Evolutionary conservation across 2,888 invertebrate genomes (phyloP), one percentile per base, ranked within the genome.

Genomic region (Campaea margaritaria): DNA sequence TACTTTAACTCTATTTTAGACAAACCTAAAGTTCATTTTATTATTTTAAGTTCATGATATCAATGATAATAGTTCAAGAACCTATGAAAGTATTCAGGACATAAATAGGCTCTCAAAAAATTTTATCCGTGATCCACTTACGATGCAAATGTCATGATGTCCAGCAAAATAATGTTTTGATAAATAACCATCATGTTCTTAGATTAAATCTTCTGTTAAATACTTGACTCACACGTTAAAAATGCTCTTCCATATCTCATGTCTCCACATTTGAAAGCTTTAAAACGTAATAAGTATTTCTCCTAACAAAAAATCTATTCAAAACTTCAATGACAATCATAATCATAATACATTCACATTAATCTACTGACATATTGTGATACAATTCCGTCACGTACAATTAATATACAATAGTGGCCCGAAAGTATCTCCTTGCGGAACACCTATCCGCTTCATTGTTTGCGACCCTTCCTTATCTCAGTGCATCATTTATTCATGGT

Each of bases 401-500:
- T 91, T 88, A 87, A 86, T 83, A 81, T 80, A 76, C 81, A 76
- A 65, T 53, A 83, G 75, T 79, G 83, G 81, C 73, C 81, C 83
- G 74, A 83, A 79, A 67, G 65, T 69, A 79, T 76, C 78, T 85
- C 83, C 85, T 85, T 85, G 82, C 58, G 75, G 73, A 63, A 83
- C 79, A 75, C 84, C 83, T 80, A 80, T 85, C 68, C 82, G 54
- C 15, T 61, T 47, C 51, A 60, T 60, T 61, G 82, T 78, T 75
- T 79, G 70, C 76, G 82, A 83, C 85, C 89, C 85, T 86, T 63
- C 58, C 58, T 64, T 86, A 88, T 88, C 89, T 84, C 75, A 82
- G 76, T 82, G 67, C 76, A 88, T 87, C 84, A 91, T 89, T 91
- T 91, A 91, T 91, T 91, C 89, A 89, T 89, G 92, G 92, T 91